phyloP scores from a whole-genome alignment of 2,888 invertebrate species.

The Coleophora flavipennella region DNA sequence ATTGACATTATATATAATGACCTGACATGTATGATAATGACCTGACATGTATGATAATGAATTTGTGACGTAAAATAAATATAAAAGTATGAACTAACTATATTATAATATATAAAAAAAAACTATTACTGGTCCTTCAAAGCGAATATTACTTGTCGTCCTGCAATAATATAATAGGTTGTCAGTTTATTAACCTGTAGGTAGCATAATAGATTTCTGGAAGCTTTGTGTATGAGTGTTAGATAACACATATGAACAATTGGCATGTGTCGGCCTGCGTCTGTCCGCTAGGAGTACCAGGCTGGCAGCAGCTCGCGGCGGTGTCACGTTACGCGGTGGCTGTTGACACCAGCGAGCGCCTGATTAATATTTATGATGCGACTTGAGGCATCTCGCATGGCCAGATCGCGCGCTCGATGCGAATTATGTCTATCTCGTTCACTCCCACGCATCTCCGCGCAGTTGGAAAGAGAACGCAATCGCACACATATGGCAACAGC shows the following conservation, averaged over 20 bases:
- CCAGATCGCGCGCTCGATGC: constrained; percentile 63
- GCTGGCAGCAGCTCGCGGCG: constrained; percentile 60
- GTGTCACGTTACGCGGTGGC: constrained; percentile 72
- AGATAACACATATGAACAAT: constrained; percentile 20
- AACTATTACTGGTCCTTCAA: no score
- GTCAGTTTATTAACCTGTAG: no score
- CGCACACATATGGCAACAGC: constrained; percentile 44
- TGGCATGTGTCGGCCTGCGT: constrained; percentile 33
- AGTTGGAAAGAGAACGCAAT: constrained; percentile 37
- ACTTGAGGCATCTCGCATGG: constrained; percentile 72
- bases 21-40: no score
- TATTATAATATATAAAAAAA: no score
- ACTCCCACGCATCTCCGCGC: constrained; percentile 28
- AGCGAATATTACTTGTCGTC: no score
- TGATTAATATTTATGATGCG: constrained; percentile 74
- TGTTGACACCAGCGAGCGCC: constrained; percentile 73
- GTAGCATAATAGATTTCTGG: not conserved
- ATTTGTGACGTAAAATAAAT: no score
- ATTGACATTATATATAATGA: no score
- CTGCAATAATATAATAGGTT: no score
- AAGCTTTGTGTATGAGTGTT: constrained; percentile 2
- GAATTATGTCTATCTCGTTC: constrained; percentile 56
- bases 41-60: no score
- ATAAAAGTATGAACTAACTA: no score
- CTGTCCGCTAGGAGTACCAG: constrained; percentile 54